A percentile compares a stretch with the other conserved stretches of the same genome.
Evolutionary conservation across 2,888 invertebrate species (phyloP).

Genomic region (Ormyrus nitidulus): DNA sequence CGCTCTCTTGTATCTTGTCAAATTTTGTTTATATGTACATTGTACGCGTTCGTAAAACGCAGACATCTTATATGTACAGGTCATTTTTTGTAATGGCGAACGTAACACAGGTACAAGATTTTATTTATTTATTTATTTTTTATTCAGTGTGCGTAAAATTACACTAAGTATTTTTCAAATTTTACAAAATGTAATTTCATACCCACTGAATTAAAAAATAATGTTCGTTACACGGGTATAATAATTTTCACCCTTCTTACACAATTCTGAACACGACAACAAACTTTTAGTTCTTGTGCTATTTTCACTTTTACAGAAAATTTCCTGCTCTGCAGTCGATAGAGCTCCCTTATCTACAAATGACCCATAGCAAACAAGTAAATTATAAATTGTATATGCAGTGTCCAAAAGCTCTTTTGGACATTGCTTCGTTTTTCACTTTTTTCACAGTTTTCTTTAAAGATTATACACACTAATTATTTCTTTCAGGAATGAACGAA

Average conservation of each 20-base stretch:
- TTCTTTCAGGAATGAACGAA: conserved; percentile 40
- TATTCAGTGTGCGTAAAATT: background rate
- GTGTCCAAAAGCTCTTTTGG: conserved; percentile 15
- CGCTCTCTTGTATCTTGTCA: conserved; percentile 19
- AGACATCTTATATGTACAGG: conserved; percentile 44
- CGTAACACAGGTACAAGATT: conserved; percentile 43
- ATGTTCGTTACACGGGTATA: too few relatives aligned
- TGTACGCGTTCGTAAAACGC: conserved; percentile 9
- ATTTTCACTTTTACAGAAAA: conserved; percentile 28
- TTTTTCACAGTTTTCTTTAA: background rate
- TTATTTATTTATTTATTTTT: conserved; percentile 1
- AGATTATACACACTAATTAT: conserved; percentile 41
- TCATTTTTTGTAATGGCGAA: conserved; percentile 50
- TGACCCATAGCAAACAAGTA: conserved; percentile 44
- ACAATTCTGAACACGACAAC: background rate
- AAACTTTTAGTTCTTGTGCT: conserved; percentile 18
- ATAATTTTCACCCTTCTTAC: too few relatives aligned
- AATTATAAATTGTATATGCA: conserved; percentile 28
- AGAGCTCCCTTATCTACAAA: conserved; percentile 11
- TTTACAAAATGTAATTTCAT: too few relatives aligned
- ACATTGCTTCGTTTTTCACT: conserved; percentile 10
- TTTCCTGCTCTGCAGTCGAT: conserved; percentile 5
- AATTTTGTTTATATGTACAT: conserved; percentile 41
- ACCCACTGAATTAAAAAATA: too few relatives aligned
- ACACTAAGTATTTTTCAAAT: too few relatives aligned